phyloP scores from a whole-genome alignment of 2,113 vertebrate genomes.

The Phycodurus eques region DNA sequence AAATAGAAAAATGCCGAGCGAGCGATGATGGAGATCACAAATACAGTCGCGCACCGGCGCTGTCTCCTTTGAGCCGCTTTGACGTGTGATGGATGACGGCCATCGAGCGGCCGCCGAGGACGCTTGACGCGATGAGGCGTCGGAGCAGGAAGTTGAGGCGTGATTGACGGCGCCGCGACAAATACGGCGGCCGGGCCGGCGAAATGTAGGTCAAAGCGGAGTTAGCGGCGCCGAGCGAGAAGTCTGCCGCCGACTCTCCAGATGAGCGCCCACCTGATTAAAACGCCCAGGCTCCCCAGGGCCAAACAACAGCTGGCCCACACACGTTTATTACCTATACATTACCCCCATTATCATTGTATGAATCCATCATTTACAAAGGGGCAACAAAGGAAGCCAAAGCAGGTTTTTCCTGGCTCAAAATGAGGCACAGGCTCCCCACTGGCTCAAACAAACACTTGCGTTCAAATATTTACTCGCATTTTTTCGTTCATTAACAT shows the following conservation, averaged over 20 bases:
- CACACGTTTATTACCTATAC: slow-evolving; percentile 43
- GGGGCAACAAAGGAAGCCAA: not conserved
- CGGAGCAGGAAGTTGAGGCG: slow-evolving; percentile 20
- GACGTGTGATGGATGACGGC: slow-evolving; percentile 51
- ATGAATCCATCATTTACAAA: not conserved
- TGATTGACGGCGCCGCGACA: slow-evolving; percentile 61
- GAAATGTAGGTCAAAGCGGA: slow-evolving; percentile 14
- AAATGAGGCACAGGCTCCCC: no score
- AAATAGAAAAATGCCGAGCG: not conserved
- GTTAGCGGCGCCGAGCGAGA: not conserved
- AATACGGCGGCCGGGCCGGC: slow-evolving; percentile 38
- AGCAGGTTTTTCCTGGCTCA: not conserved
- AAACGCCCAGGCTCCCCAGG: slow-evolving; percentile 29
- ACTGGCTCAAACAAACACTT: no score
- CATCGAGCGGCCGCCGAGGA: slow-evolving; percentile 30
- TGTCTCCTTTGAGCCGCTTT: not conserved
- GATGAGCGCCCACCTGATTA: slow-evolving; percentile 58
- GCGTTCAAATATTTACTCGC: no score
- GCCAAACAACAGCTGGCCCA: slow-evolving; percentile 50
- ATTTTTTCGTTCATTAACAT: no score
- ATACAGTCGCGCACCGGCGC: not conserved
- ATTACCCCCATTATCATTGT: slow-evolving; percentile 48
- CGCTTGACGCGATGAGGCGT: slow-evolving; percentile 62
- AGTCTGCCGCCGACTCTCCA: slow-evolving; percentile 39
- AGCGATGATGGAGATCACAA: not conserved